Evolutionary conservation across 2,113 vertebrate species (phyloP).

Genomic region (Meles meles): DNA sequence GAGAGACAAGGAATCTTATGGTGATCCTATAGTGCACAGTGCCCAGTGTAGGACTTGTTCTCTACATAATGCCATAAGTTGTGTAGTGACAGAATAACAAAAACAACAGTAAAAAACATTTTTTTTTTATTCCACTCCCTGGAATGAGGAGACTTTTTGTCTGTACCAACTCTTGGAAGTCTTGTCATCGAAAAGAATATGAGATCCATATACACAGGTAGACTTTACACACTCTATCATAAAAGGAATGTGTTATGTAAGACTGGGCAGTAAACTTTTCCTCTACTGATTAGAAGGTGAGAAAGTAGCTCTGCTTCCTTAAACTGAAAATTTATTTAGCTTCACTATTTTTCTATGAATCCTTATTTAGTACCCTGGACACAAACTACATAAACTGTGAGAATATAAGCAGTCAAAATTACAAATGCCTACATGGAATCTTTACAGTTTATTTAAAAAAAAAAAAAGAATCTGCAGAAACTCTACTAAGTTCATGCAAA

Average conservation of each 20-base stretch:
- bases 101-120: neutral
- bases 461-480: neutral
- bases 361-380: neutral
- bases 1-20: neutral
- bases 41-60: neutral
- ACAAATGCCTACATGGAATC: neutral
- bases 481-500: neutral
- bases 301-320: neutral
- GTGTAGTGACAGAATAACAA: neutral
- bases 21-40: neutral
- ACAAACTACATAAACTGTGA: neutral
- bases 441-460: neutral
- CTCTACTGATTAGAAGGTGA: neutral
- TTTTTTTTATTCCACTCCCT: neutral
- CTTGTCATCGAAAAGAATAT: neutral
- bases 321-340: neutral
- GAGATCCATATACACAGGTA: neutral
- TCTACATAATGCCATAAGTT: neutral
- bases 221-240: neutral
- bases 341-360: neutral
- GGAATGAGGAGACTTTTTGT: neutral
- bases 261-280: neutral
- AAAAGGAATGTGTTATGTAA: neutral
- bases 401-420: neutral
- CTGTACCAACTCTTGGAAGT: neutral